Conservation (phyloP, 2,888 invertebrate genomes). For the Seladonia tumulorum region DNA sequence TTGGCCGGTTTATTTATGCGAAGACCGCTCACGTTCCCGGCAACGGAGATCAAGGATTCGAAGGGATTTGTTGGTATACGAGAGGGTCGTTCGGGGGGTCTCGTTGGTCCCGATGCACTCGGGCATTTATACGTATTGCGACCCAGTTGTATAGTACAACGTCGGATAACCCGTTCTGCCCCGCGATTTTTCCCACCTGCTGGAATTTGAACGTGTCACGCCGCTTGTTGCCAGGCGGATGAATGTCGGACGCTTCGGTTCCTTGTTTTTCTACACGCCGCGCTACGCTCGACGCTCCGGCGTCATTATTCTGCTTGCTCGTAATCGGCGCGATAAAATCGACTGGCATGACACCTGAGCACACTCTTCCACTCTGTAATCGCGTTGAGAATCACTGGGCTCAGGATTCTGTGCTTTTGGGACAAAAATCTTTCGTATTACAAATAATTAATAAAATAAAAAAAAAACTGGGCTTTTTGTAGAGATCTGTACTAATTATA, state of each 20-base stretch:
- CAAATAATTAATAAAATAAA: no score
- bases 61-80: background rate
- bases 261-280: background rate
- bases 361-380: no score
- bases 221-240: constrained; percentile 25
- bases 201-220: constrained; percentile 20
- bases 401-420: no score
- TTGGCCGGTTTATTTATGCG: background rate
- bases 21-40: background rate
- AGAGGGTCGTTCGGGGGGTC: background rate
- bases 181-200: constrained; percentile 19
- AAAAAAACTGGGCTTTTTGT: no score
- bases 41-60: constrained; percentile 10
- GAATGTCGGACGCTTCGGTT: background rate
- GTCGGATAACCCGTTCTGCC: background rate
- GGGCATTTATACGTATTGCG: constrained; percentile 21
- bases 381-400: no score
- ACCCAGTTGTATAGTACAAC: background rate
- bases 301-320: background rate
- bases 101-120: constrained; percentile 18
- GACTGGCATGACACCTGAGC: background rate
- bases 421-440: no score
- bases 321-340: background rate
- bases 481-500: no score
- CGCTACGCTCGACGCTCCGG: background rate